Conservation (phyloP, 2,797 vertebrate genomes). For the Acanthis flammea region DNA sequence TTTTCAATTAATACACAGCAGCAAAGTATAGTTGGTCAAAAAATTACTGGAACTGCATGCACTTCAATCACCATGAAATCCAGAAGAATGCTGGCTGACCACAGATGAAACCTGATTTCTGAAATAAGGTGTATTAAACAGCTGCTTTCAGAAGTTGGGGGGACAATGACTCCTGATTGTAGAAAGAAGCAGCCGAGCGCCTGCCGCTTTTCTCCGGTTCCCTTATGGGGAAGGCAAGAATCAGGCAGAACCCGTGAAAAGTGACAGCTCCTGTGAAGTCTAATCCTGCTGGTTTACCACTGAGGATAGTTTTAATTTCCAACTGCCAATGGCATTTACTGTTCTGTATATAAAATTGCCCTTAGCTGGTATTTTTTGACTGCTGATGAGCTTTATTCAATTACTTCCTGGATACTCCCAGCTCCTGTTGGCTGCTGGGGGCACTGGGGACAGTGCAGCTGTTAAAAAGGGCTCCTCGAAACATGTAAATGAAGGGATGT, state of each 20-base stretch:
- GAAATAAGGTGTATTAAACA: not conserved
- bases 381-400: conserved; percentile 40
- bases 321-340: conserved; percentile 24
- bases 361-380: conserved; percentile 21
- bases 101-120: not conserved
- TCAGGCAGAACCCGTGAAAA: not conserved
- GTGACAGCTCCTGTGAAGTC: not conserved
- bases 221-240: not conserved
- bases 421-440: not conserved
- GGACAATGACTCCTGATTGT: not conserved
- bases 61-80: not conserved
- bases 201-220: not conserved
- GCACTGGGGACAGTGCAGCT: not conserved
- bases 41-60: not conserved
- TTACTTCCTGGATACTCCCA: not conserved
- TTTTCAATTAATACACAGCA: not conserved
- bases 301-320: conserved; percentile 58
- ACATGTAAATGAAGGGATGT: not conserved
- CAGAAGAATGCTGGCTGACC: not conserved
- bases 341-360: conserved; percentile 10
- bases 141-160: not conserved
- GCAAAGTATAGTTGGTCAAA: not conserved
- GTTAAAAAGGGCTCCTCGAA: not conserved
- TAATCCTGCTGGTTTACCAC: conserved; percentile 32
- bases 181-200: not conserved